Conservation (phyloP, 92 coral and sea anemone genomes). For the Zoanthus sociatus region DNA sequence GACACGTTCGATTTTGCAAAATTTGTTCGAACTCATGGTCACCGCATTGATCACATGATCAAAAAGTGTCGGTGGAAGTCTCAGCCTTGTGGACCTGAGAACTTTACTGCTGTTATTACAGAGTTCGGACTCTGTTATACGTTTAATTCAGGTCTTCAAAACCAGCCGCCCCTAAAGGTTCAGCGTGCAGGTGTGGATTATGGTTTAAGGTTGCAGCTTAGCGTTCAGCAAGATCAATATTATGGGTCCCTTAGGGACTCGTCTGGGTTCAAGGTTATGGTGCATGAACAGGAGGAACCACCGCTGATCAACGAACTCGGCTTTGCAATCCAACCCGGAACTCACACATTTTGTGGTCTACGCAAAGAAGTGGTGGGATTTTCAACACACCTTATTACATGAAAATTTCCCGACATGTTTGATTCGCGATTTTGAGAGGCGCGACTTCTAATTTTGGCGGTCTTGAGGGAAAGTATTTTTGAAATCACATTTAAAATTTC, state of each 20-base stretch:
- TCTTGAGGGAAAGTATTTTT: too few relatives aligned
- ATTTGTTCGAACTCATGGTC: slow-evolving; percentile 98
- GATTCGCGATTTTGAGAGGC: too few relatives aligned
- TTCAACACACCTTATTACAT: not conserved
- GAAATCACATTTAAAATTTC: too few relatives aligned
- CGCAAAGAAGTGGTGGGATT: slow-evolving; percentile 89
- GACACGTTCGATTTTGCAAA: slow-evolving; percentile 93
- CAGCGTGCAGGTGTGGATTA: slow-evolving; percentile 98
- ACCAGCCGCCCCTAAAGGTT: slow-evolving; percentile 87
- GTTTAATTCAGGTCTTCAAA: slow-evolving; percentile 87
- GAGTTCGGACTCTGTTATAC: slow-evolving; percentile 98
- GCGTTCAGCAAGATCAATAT: slow-evolving; percentile 98
- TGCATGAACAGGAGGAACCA: slow-evolving; percentile 98
- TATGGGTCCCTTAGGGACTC: slow-evolving; percentile 96
- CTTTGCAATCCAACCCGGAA: slow-evolving; percentile 98
- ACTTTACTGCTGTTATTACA: slow-evolving; percentile 96
- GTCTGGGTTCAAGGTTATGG: slow-evolving; percentile 99
- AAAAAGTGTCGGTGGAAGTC: slow-evolving; percentile 98
- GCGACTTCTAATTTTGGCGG: too few relatives aligned
- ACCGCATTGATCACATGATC: slow-evolving; percentile 99
- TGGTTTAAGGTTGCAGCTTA: slow-evolving; percentile 87
- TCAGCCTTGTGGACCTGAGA: slow-evolving; percentile 97
- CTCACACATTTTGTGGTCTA: slow-evolving; percentile 97
- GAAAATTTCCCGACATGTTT: too few relatives aligned
- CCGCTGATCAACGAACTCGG: slow-evolving; percentile 99